Evolutionary conservation across 2,888 invertebrate genomes (phyloP), one percentile per base, ranked within the genome.

Genomic region (Mamestra brassicae): DNA sequence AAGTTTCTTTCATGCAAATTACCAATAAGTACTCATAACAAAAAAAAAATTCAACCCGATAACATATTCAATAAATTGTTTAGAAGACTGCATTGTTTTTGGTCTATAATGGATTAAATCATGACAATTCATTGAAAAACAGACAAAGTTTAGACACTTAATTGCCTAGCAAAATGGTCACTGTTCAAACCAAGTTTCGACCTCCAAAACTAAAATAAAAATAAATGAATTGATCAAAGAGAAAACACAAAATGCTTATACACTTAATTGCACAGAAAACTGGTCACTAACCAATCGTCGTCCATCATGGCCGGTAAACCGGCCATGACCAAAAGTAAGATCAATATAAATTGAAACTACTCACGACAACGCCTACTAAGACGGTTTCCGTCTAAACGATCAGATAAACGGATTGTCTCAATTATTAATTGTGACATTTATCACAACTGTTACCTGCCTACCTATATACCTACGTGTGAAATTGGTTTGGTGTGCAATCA

Each of bases 401-500:
- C 81, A 71, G 80, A 81, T 84, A 84, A 88, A 81, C 81, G 76
- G 78, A 83, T 77, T 85, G 79, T 87, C 81, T 76, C 76, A 71
- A 83, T 89, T 89, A 91, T 91, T 90, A 89, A 91, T 89, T 83
- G 77, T 83, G 85, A 89, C 89, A 91, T 92, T 88, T 89, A 89
- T 90, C 87, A 90, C 81, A 76, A 79, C 69, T 36, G 64, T 63
- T 72, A 70, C 45, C 57, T 38, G 73, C 74, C 79, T 70, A 77
- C 54, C 54, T 71, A 38, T 76, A 67, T 63, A 54, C 7, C 42
- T 58, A 80, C 84, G 86, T 89, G 86, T 89, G 88, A 91, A 91
- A 92, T 92, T 90, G 88, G 90, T 89, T 90, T 87, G 86, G 89
- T 85, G 71, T 85, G 88, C 89, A 93, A 94, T 93, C 92, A 92